phyloP scores from a whole-genome alignment of 2,113 vertebrate genomes.

The Narcine bancroftii region DNA sequence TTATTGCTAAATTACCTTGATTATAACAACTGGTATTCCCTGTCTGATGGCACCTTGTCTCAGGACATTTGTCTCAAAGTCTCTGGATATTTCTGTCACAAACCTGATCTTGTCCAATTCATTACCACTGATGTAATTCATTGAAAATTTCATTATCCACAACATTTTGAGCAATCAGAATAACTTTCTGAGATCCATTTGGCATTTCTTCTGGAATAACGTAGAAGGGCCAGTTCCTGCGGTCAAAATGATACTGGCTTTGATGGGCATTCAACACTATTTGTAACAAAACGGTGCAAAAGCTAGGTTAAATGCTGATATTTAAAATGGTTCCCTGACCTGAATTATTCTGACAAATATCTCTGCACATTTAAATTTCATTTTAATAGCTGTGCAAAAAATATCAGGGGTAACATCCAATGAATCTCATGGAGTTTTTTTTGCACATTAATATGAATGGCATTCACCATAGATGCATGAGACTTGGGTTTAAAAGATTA shows the following conservation, averaged over 20 bases:
- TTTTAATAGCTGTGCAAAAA: too few relatives aligned
- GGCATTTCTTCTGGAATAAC: neutral
- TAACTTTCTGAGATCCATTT: neutral
- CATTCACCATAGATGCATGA: too few relatives aligned
- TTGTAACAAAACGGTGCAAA: too few relatives aligned
- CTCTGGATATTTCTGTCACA: neutral
- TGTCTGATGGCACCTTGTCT: neutral
- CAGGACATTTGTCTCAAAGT: too few relatives aligned
- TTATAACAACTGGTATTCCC: neutral
- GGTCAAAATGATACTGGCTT: neutral
- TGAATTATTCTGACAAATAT: neutral
- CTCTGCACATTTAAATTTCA: neutral
- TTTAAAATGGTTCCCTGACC: neutral
- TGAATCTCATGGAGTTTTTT: neutral
- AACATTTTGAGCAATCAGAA: neutral
- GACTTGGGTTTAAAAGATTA: too few relatives aligned
- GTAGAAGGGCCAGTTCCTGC: neutral
- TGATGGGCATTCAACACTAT: neutral
- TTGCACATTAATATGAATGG: neutral
- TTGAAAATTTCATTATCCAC: neutral
- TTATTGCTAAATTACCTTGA: neutral
- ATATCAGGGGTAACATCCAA: neutral
- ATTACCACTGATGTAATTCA: neutral
- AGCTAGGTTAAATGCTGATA: neutral
- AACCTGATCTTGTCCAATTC: neutral